phyloP scores from a whole-genome alignment of 2,113 vertebrate species.

The Tinamus guttatus region DNA sequence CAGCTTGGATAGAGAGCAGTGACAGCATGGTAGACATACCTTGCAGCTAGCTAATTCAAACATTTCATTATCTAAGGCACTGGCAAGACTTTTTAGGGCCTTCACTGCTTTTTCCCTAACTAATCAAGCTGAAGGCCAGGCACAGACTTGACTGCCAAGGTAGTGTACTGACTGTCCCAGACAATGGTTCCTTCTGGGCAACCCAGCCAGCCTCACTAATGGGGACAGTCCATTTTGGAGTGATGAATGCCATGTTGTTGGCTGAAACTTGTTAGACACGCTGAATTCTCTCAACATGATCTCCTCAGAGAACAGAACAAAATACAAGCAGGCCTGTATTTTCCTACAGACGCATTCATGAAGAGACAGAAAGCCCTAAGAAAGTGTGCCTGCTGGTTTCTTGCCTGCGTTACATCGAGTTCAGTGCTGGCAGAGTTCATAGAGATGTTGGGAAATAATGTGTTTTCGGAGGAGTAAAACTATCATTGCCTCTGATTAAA shows the following conservation, averaged over 20 bases:
- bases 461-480: constrained; percentile 58
- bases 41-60: constrained; percentile 8
- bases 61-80: not conserved
- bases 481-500: constrained; percentile 74
- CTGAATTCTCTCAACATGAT: constrained; percentile 35
- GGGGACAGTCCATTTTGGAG: not conserved
- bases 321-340: constrained; percentile 35
- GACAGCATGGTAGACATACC: not conserved
- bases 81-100: constrained; percentile 27
- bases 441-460: constrained; percentile 57
- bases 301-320: constrained; percentile 20
- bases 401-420: not conserved
- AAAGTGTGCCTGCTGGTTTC: constrained; percentile 18
- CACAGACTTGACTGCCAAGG: constrained; percentile 8
- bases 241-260: constrained; percentile 33
- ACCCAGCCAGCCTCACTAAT: constrained; percentile 1
- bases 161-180: not conserved
- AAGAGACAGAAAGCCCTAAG: constrained; percentile 14
- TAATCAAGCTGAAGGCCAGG: constrained; percentile 52
- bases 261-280: not conserved
- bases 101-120: constrained; percentile 14
- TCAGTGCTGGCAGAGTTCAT: constrained; percentile 5
- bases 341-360: constrained; percentile 1
- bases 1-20: not conserved
- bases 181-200: constrained; percentile 44